Base-by-base conservation (phyloP, 2,888 invertebrate genomes). In the Subacronicta megacephala region DNA sequence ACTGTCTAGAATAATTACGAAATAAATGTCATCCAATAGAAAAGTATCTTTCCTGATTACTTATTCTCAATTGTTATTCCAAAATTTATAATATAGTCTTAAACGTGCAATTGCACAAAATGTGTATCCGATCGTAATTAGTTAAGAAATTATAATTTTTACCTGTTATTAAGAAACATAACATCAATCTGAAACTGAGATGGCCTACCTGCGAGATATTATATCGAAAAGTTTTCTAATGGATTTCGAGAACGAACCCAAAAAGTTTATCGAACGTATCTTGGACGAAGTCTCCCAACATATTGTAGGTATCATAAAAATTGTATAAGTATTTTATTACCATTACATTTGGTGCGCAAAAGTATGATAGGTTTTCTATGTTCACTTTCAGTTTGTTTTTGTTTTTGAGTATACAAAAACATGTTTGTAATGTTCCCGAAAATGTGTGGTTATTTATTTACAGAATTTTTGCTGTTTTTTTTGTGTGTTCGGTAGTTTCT, bases 231-330 rank as follows among this genome's bases (percentile, higher is more conserved):
- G 66, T 75, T 74, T 64, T 40, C 55, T 77, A 78, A 78, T 78
- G 75, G 77, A 74, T 72, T 78, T 55, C 49, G n/a, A n/a, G n/a
- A n/a, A n/a, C n/a, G 36, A 40, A 66, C 61, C 74, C 75, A 67
- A 55, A 78, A 78, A 74, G 59, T 77, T 75, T 56, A 29, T 38
- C 46, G 57, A 62, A 72, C n/a, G n/a, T 5, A 46, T 44, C 35
- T 67, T 60, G 55, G 55, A 50, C 65, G 65, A 64, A 67, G 72
- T 31, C 12, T 31, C n/a, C 31, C 31, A 59, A 47, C 63, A 58
- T 59, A 7, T 26, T 26, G 23, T 13, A 46, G 62, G 60, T 70
- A 58, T 60, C 71, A 67, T 59, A 74, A 70, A 70, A 61, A 58
- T 52, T 59, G 46, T 61, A 53, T 33, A n/a, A n/a, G n/a, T n/a